A percentile compares a stretch with the other conserved stretches of the same genome.
Evolutionary conservation across 2,888 invertebrate species (phyloP).

Genomic region (Geotrupes spiniger): DNA sequence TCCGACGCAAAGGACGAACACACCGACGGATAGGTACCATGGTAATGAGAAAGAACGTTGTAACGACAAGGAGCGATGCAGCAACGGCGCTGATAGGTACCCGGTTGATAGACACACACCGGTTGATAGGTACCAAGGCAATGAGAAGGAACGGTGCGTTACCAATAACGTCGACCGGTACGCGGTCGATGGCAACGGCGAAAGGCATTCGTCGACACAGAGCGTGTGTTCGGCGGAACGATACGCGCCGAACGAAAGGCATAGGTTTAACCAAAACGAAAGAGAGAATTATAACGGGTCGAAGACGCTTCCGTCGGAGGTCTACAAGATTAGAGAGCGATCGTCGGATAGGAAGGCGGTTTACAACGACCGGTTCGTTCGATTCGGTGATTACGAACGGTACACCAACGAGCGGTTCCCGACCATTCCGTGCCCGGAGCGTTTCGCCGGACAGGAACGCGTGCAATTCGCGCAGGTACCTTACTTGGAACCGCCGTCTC

Average conservation of each 20-base stretch:
- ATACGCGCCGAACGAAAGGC: slow-evolving; percentile 41
- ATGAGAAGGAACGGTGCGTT: slow-evolving; percentile 2
- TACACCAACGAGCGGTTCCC: slow-evolving; percentile 39
- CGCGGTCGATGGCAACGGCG: slow-evolving; percentile 18
- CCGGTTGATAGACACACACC: slow-evolving; percentile 2
- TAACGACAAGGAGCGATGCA: background rate
- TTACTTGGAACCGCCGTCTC: slow-evolving; percentile 58
- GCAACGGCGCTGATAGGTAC: background rate
- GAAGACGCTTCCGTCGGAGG: slow-evolving; percentile 48
- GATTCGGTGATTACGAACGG: slow-evolving; percentile 27
- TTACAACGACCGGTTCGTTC: slow-evolving; percentile 39
- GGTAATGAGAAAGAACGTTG: slow-evolving; percentile 4
- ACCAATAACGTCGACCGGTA: slow-evolving; percentile 1
- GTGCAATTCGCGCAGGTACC: slow-evolving; percentile 42
- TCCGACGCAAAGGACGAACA: slow-evolving; percentile 12
- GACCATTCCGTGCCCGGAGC: slow-evolving; percentile 47
- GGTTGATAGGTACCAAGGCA: slow-evolving; percentile 21
- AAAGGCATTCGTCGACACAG: slow-evolving; percentile 31
- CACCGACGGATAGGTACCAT: slow-evolving; percentile 20
- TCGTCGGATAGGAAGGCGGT: slow-evolving; percentile 41
- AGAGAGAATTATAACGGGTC: slow-evolving; percentile 41
- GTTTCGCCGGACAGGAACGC: slow-evolving; percentile 41
- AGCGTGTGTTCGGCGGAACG: slow-evolving; percentile 38
- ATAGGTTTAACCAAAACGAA: slow-evolving; percentile 42
- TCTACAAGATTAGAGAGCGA: slow-evolving; percentile 42